A percentile compares a stretch with the other conserved stretches of the same genome.
phyloP scores from a whole-genome alignment of 2,888 invertebrate species.

The Lamproptera curius region DNA sequence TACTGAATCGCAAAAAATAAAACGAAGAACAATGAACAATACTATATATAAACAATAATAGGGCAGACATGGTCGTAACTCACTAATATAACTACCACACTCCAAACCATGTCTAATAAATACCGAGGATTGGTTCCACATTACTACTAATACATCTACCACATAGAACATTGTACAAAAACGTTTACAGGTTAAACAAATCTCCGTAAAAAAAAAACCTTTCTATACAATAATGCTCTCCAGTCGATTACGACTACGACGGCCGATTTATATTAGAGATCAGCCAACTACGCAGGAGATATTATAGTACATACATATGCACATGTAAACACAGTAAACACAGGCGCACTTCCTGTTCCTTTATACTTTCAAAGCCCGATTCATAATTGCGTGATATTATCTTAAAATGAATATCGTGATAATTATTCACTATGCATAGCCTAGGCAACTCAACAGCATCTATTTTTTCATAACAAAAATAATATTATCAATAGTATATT shows the following conservation, averaged over 20 bases:
- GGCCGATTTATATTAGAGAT: too few relatives aligned
- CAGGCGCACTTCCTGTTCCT: too few relatives aligned
- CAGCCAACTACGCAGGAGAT: too few relatives aligned
- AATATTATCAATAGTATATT: too few relatives aligned
- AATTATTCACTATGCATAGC: neutral
- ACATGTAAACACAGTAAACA: too few relatives aligned
- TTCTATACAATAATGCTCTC: too few relatives aligned
- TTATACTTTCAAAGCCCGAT: neutral
- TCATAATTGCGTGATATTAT: neutral
- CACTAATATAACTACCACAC: neutral
- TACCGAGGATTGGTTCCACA: slow-evolving; percentile 11
- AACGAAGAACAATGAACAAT: neutral
- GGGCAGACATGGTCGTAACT: neutral
- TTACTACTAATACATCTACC: slow-evolving; percentile 7
- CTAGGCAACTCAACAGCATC: neutral
- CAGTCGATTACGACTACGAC: too few relatives aligned
- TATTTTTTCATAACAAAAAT: neutral
- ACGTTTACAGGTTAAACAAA: slow-evolving; percentile 8
- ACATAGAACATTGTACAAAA: slow-evolving; percentile 7
- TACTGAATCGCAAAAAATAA: neutral
- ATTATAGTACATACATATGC: too few relatives aligned
- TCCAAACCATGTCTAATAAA: slow-evolving; percentile 7
- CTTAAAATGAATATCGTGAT: neutral
- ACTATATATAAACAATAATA: neutral
- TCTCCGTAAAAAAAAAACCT: neutral